Evolutionary conservation across 2,888 invertebrate genomes (phyloP).

Genomic region (Scrobipalpa costella): DNA sequence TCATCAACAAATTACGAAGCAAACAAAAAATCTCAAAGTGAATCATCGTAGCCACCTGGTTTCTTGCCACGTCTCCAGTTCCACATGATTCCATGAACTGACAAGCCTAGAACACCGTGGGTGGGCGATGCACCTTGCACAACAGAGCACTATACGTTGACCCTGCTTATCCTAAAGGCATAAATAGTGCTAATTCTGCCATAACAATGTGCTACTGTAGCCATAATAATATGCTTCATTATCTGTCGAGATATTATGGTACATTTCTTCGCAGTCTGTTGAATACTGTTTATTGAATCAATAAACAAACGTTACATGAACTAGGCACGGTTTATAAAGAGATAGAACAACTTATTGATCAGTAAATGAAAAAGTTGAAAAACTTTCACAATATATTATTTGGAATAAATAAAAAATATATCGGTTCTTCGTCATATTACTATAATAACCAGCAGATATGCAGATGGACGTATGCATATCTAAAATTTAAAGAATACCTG

Average conservation of each 20-base stretch:
- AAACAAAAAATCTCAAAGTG: too few relatives aligned
- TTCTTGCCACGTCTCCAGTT: neutral
- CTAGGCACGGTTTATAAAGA: too few relatives aligned
- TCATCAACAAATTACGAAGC: too few relatives aligned
- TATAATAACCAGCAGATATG: too few relatives aligned
- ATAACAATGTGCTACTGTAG: conserved; percentile 28
- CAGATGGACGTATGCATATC: too few relatives aligned
- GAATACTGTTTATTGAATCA: neutral
- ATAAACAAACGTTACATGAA: too few relatives aligned
- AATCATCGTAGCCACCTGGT: neutral
- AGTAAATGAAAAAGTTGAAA: too few relatives aligned
- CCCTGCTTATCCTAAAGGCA: conserved; percentile 30
- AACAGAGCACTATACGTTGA: conserved; percentile 51
- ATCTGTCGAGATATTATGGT: conserved; percentile 14
- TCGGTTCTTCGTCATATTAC: too few relatives aligned
- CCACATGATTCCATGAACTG: neutral
- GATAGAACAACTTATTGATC: too few relatives aligned
- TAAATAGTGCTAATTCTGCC: conserved; percentile 43
- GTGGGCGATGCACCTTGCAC: conserved; percentile 57
- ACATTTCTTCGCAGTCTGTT: neutral
- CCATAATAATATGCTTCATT: conserved; percentile 19
- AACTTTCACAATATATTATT: too few relatives aligned
- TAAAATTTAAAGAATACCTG: too few relatives aligned
- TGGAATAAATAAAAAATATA: too few relatives aligned
- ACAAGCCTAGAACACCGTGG: conserved; percentile 31